Conservation (phyloP, 2,888 invertebrate species). For the Dyspetes luteomarginatus region DNA sequence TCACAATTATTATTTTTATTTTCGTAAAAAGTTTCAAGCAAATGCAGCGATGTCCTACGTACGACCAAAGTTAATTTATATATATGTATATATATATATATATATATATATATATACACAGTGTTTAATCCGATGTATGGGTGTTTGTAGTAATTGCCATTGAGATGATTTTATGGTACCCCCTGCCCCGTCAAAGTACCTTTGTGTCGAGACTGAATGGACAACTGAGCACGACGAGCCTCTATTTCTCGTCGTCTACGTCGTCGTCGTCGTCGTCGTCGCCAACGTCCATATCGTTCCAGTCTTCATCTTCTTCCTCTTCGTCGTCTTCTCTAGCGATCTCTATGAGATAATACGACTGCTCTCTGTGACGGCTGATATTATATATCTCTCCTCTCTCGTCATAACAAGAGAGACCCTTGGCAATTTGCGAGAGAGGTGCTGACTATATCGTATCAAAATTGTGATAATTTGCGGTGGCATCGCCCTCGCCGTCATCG, state of each 20-base stretch:
- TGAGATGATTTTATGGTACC: slow-evolving; percentile 73
- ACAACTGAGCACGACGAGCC: slow-evolving; percentile 69
- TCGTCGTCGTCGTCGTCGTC: not conserved
- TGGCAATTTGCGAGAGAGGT: slow-evolving; percentile 47
- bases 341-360: slow-evolving; percentile 79
- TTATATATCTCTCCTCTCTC: slow-evolving; percentile 2
- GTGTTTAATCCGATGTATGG: slow-evolving; percentile 46
- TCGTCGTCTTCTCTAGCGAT: slow-evolving; percentile 45
- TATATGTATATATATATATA: not conserved
- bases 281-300: not conserved
- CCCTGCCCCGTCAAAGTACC: slow-evolving; percentile 74
- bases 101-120: not conserved
- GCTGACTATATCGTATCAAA: slow-evolving; percentile 68
- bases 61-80: no score
- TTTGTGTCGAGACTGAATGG: slow-evolving; percentile 78
- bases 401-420: slow-evolving; percentile 39
- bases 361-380: slow-evolving; percentile 41
- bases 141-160: slow-evolving; percentile 74
- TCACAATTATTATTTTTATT: no score
- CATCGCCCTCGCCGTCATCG: slow-evolving; percentile 64
- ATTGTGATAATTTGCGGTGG: slow-evolving; percentile 56
- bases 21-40: not conserved
- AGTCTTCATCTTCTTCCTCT: not conserved
- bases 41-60: not conserved
- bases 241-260: slow-evolving; percentile 57